A percentile compares a stretch with the other conserved stretches of the same genome.
Conservation (phyloP, 2,797 vertebrate genomes). For the Rhinogobio ventralis region DNA sequence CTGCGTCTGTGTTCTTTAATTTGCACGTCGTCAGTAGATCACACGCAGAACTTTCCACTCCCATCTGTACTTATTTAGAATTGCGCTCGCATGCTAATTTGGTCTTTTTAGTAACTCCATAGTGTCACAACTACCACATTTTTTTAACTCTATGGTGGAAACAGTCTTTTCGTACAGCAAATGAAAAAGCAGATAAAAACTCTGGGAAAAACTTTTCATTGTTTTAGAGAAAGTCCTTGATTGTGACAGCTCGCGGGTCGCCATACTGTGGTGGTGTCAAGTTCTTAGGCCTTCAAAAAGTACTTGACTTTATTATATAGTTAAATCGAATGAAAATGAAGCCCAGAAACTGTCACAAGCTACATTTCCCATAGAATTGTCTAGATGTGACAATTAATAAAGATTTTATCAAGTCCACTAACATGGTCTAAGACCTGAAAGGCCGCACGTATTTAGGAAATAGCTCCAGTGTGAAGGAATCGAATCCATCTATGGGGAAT, state of each 20-base stretch:
- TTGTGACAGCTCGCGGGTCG: not conserved
- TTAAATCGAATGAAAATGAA: slow-evolving; percentile 43
- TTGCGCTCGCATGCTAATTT: not conserved
- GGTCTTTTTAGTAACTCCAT: not conserved
- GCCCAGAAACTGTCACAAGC: slow-evolving; percentile 24
- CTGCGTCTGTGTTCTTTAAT: not conserved
- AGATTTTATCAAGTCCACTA: slow-evolving; percentile 50
- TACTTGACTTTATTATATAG: slow-evolving; percentile 20
- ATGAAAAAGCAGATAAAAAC: slow-evolving; percentile 44
- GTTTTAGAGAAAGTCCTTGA: slow-evolving; percentile 1
- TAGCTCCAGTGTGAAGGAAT: slow-evolving; percentile 75
- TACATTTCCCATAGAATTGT: slow-evolving; percentile 15
- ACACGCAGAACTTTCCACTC: not conserved
- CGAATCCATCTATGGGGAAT: slow-evolving; percentile 84
- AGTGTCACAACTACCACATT: not conserved
- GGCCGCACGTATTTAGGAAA: slow-evolving; percentile 82
- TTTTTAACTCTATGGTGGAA: not conserved
- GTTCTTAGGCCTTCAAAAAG: slow-evolving; percentile 24
- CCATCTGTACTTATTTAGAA: not conserved
- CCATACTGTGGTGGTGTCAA: not conserved
- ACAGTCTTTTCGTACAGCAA: not conserved
- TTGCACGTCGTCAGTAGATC: no score
- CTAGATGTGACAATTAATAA: slow-evolving; percentile 59
- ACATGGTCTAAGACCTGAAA: slow-evolving; percentile 71
- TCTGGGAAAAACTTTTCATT: slow-evolving; percentile 9